These are phyloP conservation scores for Microcebus murinus DNA, from an alignment of 2,113 vertebrate species.

Conservation along the genomic window DNA sequence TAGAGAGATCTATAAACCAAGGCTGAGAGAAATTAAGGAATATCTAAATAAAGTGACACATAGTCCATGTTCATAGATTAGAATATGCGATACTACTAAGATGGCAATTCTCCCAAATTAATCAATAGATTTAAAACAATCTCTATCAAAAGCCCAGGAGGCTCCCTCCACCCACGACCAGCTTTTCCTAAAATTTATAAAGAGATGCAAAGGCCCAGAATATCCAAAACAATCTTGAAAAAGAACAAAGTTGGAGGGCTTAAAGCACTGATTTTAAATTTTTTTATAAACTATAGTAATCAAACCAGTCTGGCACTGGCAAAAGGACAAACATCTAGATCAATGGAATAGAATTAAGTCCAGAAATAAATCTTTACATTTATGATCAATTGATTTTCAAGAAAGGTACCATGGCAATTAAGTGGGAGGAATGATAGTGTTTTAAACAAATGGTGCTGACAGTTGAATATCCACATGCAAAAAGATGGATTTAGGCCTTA, in stretches of 20 bases:
- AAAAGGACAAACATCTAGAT: neutral
- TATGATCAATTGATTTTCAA: neutral
- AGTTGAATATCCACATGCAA: neutral
- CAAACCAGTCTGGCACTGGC: neutral
- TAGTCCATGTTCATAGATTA: neutral
- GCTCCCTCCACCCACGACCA: neutral
- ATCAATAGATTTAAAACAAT: neutral
- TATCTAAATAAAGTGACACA: neutral
- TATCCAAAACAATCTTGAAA: slow-evolving; percentile 32
- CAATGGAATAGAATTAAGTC: neutral
- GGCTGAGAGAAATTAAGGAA: slow-evolving; percentile 12
- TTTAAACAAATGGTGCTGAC: neutral
- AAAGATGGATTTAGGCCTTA: neutral
- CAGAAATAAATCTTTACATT: neutral
- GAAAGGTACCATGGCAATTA: neutral
- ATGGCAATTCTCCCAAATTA: neutral
- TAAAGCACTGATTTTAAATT: neutral
- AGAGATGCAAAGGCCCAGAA: slow-evolving; percentile 6
- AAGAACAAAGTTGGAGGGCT: neutral
- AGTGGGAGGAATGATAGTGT: neutral
- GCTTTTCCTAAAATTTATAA: neutral
- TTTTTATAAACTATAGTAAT: neutral
- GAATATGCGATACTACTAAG: slow-evolving; percentile 26
- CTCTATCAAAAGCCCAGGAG: neutral
- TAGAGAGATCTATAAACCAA: neutral